Base-by-base conservation (phyloP, 2,888 invertebrate genomes). In the Apoderus coryli region DNA sequence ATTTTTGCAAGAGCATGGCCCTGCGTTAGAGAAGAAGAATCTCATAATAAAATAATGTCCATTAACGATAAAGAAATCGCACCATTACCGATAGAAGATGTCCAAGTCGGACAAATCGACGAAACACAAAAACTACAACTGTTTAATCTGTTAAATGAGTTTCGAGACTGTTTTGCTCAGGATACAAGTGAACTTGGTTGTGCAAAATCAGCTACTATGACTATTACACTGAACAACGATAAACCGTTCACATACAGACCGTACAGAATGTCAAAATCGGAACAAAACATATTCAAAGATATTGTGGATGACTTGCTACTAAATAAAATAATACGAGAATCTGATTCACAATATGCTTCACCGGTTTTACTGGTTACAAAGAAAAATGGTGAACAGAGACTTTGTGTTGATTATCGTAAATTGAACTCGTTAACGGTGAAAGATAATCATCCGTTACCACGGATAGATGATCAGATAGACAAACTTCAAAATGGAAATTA, bases 111-210 rank as follows among this genome's bases (percentile, higher is more conserved):
- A 4, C 27, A 27, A 12, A 25, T 41, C 9, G 25, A 39, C 41
- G 37, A 45, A 37, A 45, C 47, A 42, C 32, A 44, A 35, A 29
- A 39, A 31, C 14, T 26, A 19, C 13, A 33, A 25, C 22, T 35
- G 14, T 5, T 32, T 10, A 27, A 25, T 11, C 33, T 27, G 9
- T 22, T 31, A 11, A 25, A 16, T 22, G 37, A 27, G 16, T 34
- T 10, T 23, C 14, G 39, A 14, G 37, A 38, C 23, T 40, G 36
- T 31, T 41, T 42, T 29, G 33, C 42, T 10, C 19, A 31, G 24
- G 23, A 23, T 22, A 32, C 26, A 16, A 22, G 11, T 3, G 38
- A 44, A 13, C 28, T 41, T n/a, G 43, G 39, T 15, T 39, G 37
- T 27, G 36, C 41, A 10, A 39, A 36, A 32, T 31, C 39, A 14